phyloP scores from a whole-genome alignment of 1,140 invertebrate species.

The Papilio polytes region DNA sequence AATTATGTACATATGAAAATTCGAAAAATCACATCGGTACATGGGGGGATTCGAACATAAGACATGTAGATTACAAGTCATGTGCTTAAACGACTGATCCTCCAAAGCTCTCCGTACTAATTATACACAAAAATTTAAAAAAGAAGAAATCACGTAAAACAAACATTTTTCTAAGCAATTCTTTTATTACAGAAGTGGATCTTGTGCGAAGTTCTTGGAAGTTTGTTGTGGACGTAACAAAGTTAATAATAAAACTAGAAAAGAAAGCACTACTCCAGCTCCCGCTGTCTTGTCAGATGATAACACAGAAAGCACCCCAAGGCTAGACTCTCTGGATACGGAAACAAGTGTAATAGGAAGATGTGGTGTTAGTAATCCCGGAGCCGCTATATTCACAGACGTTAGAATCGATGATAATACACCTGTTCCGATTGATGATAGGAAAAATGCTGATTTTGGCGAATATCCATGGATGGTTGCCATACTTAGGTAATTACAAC shows the following conservation, averaged over 20 bases:
- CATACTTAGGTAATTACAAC: conserved; percentile 42
- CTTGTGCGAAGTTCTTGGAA: neutral
- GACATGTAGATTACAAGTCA: no score
- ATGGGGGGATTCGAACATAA: no score
- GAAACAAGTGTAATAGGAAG: neutral
- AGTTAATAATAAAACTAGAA: neutral
- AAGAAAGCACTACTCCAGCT: neutral
- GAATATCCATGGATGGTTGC: conserved; percentile 50
- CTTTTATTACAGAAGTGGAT: neutral
- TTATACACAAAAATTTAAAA: no score
- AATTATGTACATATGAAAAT: no score
- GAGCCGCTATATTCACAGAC: neutral
- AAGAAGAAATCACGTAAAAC: no score
- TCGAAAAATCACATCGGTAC: no score
- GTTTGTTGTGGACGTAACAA: neutral
- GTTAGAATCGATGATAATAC: neutral
- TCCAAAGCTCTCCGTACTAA: no score
- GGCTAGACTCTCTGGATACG: neutral
- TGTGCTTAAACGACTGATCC: no score
- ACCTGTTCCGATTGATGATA: neutral
- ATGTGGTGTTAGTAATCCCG: conserved; percentile 43
- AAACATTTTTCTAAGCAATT: no score
- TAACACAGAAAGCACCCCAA: neutral
- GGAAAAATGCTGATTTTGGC: conserved; percentile 41
- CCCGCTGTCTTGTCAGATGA: neutral